phyloP scores from a whole-genome alignment of 2,888 invertebrate genomes.

The Phania funesta region DNA sequence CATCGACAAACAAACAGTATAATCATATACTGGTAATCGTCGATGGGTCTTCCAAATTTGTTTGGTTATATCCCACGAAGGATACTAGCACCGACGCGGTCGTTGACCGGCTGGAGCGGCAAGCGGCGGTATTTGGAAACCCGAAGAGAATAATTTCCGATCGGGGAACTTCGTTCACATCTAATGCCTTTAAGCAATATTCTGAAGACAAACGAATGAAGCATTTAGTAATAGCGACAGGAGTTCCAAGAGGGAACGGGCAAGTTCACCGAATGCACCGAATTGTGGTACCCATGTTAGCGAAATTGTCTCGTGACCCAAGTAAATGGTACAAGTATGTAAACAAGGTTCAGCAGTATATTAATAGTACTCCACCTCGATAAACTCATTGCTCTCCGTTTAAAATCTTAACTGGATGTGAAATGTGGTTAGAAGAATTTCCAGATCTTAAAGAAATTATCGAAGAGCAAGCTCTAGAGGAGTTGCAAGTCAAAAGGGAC shows the following conservation, averaged over 20 bases:
- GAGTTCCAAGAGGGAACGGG: slow-evolving; percentile 13
- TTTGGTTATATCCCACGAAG: slow-evolving; percentile 75
- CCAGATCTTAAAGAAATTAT: neutral
- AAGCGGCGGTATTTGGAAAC: slow-evolving; percentile 43
- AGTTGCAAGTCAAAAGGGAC: neutral
- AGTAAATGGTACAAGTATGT: slow-evolving; percentile 69
- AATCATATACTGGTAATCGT: neutral
- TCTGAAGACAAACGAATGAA: neutral
- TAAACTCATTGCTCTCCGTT: slow-evolving; percentile 28
- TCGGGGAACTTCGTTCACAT: slow-evolving; percentile 72
- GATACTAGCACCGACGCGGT: slow-evolving; percentile 66
- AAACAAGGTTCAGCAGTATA: slow-evolving; percentile 56
- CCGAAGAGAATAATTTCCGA: slow-evolving; percentile 75
- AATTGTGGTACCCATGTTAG: slow-evolving; percentile 72
- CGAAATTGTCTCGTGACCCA: slow-evolving; percentile 74
- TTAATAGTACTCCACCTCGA: slow-evolving; percentile 66
- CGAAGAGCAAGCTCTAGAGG: too few relatives aligned
- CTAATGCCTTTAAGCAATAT: slow-evolving; percentile 70
- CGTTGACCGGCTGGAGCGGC: slow-evolving; percentile 28
- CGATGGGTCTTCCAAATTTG: slow-evolving; percentile 70
- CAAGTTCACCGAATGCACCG: slow-evolving; percentile 72
- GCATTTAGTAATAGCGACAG: slow-evolving; percentile 68
- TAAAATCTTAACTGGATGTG: slow-evolving; percentile 27
- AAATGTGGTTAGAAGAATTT: slow-evolving; percentile 20
- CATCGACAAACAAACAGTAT: too few relatives aligned